Evolutionary conservation across 1,140 invertebrate genomes (phyloP).

Genomic region (Fopius arisanus): DNA sequence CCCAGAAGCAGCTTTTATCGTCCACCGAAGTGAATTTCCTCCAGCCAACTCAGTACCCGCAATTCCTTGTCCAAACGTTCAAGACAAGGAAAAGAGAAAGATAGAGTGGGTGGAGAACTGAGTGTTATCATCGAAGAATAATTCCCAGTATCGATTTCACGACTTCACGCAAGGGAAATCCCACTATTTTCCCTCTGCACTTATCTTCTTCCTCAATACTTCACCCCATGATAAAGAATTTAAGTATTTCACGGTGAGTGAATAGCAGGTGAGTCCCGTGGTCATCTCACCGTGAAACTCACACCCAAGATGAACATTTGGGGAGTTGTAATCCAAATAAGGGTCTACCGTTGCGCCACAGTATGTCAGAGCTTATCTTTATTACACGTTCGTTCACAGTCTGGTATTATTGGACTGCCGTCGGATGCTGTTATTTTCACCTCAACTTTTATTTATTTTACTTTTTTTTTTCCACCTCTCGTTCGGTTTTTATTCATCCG

Average conservation of each 20-base stretch:
- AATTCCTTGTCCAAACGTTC: neutral
- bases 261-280: neutral
- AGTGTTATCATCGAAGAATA: neutral
- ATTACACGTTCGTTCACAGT: neutral
- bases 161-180: neutral
- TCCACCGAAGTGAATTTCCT: neutral
- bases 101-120: neutral
- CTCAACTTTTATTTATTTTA: neutral
- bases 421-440: constrained; percentile 4
- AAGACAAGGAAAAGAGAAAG: neutral
- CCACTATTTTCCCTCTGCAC: neutral
- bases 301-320: neutral
- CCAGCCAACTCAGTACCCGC: neutral
- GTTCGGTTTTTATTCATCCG: neutral
- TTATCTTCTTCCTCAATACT: neutral
- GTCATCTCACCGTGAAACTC: neutral
- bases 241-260: neutral
- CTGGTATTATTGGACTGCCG: neutral
- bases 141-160: neutral
- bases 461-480: neutral
- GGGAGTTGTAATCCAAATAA: neutral
- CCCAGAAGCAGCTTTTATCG: neutral
- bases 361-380: constrained; percentile 1
- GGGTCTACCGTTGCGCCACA: neutral
- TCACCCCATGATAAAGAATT: neutral